phyloP scores from a whole-genome alignment of 2,888 invertebrate genomes.

The Nipponacmea schrenckii region DNA sequence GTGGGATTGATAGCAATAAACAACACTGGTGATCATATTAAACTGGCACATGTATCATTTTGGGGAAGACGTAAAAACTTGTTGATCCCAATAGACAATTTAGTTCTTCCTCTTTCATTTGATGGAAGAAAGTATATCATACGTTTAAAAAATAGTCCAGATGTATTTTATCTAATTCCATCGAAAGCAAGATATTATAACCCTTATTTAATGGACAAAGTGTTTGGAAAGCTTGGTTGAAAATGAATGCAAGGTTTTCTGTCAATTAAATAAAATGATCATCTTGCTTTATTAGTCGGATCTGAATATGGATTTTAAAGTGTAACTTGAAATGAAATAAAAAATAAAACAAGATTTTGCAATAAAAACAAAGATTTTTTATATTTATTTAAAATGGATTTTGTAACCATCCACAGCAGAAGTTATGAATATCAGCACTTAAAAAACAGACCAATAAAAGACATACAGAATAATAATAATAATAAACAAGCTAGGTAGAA shows the following conservation, averaged over 20 bases:
- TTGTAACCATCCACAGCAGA: slow-evolving; percentile 18
- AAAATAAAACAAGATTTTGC: slow-evolving; percentile 13
- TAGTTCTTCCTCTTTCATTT: background rate
- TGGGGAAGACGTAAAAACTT: background rate
- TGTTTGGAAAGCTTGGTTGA: too few relatives aligned
- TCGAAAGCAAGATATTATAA: too few relatives aligned
- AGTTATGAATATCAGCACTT: slow-evolving; percentile 15
- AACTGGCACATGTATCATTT: background rate
- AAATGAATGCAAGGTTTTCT: too few relatives aligned
- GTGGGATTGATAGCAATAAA: background rate
- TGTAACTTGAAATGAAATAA: background rate
- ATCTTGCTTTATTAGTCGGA: too few relatives aligned
- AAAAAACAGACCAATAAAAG: slow-evolving; percentile 5
- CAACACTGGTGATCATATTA: background rate
- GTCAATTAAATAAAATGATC: too few relatives aligned
- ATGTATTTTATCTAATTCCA: too few relatives aligned
- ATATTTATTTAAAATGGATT: slow-evolving; percentile 21
- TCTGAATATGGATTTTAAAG: too few relatives aligned
- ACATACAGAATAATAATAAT: background rate
- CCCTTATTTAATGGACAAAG: too few relatives aligned
- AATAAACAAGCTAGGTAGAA: too few relatives aligned
- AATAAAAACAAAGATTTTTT: slow-evolving; percentile 23
- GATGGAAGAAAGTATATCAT: too few relatives aligned
- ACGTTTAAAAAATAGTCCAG: too few relatives aligned
- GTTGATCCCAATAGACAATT: background rate